Base-by-base conservation (phyloP, 1,140 invertebrate genomes). In the Pissodes strobi region DNA sequence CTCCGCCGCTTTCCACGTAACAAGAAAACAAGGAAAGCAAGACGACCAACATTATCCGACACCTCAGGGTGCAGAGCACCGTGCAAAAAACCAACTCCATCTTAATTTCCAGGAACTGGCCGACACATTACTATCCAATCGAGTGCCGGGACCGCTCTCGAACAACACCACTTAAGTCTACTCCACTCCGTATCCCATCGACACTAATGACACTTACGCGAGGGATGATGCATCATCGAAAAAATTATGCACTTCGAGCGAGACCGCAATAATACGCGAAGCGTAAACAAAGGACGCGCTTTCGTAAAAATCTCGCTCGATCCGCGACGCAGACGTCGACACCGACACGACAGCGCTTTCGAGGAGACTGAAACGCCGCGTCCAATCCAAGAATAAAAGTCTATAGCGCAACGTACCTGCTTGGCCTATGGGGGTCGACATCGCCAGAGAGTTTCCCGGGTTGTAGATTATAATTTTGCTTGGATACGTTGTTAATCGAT, bases 341-440 rank as follows among this genome's bases (percentile, higher is more conserved):
- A 52, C 49, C 27, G 18, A 34, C 49, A 1, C 49, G 25, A 23
- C 18, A 27, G 17, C 13, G 25, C 17, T 6, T 30, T 37, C 15
- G n/a, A 17, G 10, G 49, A 52, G 27, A 52, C 49, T 52, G 49
- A 52, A 34, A 15, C 49, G 27, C 49, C 12, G 49, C 49, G 27
- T 27, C 49, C 49, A 37, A 52, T n/a, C n/a, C n/a, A n/a, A n/a
- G 49, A 52, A 52, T 52, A 52, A 52, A 52, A 52, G 49, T 52
- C 49, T n/a, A 52, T 52, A 17, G 49, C 49, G 49, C 49, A 52
- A 52, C 49, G 49, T 52, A 37, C 49, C 27, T 52, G 49, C 49
- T 27, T 52, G 49, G 49, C 49, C 49, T 52, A 52, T 52, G n/a
- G n/a, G n/a, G 49, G 23, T 18, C 49, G 49, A 52, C 49, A 34